Percentiles rank a stretch among this genome's conserved stretches.
Evolutionary conservation across 2,113 vertebrate species (phyloP).

Genomic region (Orycteropus afer): DNA sequence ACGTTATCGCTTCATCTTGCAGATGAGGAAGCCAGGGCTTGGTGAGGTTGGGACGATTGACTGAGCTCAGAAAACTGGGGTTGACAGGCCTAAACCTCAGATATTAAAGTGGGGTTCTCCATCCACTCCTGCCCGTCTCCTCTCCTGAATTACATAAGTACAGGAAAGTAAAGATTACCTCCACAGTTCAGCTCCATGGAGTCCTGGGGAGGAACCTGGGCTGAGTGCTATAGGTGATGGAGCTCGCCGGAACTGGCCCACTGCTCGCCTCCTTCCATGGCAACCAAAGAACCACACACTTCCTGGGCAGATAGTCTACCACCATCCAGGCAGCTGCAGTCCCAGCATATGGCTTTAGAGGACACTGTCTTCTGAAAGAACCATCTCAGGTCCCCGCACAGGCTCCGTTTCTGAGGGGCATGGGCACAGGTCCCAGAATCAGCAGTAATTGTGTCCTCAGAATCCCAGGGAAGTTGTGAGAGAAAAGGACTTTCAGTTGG

Average conservation of each 20-base stretch:
- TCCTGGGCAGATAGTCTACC: not conserved
- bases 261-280: not conserved
- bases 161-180: not conserved
- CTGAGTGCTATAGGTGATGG: not conserved
- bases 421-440: not conserved
- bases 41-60: not conserved
- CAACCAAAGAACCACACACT: not conserved
- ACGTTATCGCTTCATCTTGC: no score
- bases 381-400: no score
- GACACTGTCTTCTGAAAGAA: no score
- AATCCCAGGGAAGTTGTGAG: not conserved
- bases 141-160: not conserved
- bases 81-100: fast-evolving
- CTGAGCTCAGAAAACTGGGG: no score
- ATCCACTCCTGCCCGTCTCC: not conserved
- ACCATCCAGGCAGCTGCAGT: fast-evolving
- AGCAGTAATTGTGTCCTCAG: not conserved
- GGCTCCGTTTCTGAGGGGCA: not conserved
- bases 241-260: fast-evolving
- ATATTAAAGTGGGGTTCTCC: not conserved
- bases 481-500: not conserved
- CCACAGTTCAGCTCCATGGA: no score
- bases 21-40: not conserved
- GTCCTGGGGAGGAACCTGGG: no score
- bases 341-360: no score